A percentile compares a stretch with the other conserved stretches of the same genome.
These are phyloP conservation scores for Pelobates fuscus DNA, from an alignment of 2,113 vertebrate genomes.

Conservation along the genomic window DNA sequence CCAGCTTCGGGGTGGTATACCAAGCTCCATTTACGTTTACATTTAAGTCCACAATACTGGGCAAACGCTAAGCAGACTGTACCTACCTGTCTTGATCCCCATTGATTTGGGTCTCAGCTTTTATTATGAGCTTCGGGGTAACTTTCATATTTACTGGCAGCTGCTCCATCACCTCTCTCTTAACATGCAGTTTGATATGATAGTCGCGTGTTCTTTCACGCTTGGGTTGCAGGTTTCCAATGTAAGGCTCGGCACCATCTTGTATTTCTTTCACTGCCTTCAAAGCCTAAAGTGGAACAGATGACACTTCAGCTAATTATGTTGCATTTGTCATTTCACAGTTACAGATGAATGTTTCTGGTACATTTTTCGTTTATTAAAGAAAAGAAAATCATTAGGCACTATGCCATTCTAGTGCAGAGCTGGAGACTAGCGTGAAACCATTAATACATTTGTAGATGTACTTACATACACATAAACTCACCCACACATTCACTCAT, in stretches of 20 bases:
- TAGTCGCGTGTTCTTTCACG: conserved; percentile 61
- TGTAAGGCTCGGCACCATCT: conserved; percentile 53
- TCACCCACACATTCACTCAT: too few species aligned
- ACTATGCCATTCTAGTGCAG: too few species aligned
- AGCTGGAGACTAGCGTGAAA: too few species aligned
- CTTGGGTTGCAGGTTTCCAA: conserved; percentile 57
- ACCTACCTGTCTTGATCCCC: conserved; percentile 13
- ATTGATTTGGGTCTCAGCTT: not conserved
- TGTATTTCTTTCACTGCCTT: conserved; percentile 59
- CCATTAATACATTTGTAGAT: too few species aligned
- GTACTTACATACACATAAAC: too few species aligned
- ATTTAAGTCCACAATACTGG: too few species aligned
- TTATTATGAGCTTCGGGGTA: not conserved
- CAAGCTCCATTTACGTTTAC: too few species aligned
- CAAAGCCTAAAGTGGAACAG: conserved; percentile 52
- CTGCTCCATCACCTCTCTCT: conserved; percentile 37
- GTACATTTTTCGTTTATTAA: too few species aligned
- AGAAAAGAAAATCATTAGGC: too few species aligned
- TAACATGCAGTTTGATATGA: conserved; percentile 54
- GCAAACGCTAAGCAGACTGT: too few species aligned
- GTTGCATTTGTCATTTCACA: not conserved
- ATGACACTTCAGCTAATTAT: not conserved
- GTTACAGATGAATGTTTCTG: too few species aligned
- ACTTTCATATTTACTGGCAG: conserved; percentile 15
- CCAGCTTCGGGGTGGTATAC: too few species aligned